Percentiles rank a stretch among this genome's conserved stretches.
Conservation (phyloP, 2,888 invertebrate genomes). For the Leptothorax acervorum region DNA sequence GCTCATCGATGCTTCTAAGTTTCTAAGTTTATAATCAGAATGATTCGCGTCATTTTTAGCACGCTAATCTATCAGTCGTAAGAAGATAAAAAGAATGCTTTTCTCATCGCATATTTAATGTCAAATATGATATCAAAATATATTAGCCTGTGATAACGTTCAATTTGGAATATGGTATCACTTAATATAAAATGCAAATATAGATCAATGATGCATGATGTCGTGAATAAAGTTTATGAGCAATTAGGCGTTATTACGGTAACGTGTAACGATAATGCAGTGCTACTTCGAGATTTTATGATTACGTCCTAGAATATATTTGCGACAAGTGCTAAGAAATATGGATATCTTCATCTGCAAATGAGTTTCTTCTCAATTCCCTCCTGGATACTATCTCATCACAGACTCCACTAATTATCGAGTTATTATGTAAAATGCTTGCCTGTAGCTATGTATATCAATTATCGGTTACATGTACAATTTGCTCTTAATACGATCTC, state of each 20-base stretch:
- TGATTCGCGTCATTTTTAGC: not conserved
- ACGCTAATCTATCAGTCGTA: not conserved
- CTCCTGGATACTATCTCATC: not conserved
- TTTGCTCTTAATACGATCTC: conserved; percentile 23
- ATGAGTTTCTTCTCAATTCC: conserved; percentile 5
- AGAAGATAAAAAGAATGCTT: not conserved
- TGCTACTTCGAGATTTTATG: conserved; percentile 8
- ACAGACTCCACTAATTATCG: not conserved
- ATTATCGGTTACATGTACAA: conserved; percentile 19
- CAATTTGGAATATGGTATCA: not conserved
- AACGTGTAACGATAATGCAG: not conserved
- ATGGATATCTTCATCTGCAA: conserved; percentile 19
- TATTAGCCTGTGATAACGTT: not conserved
- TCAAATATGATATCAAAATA: not conserved
- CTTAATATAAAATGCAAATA: conserved; percentile 7
- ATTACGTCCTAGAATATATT: conserved; percentile 15
- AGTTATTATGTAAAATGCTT: conserved; percentile 47
- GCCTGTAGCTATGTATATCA: conserved; percentile 19
- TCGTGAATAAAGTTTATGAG: conserved; percentile 20
- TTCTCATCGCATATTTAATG: not conserved
- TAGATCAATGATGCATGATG: not conserved
- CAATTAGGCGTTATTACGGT: conserved; percentile 12
- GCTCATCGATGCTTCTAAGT: not conserved
- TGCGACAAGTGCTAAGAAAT: not conserved
- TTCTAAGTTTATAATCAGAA: conserved; percentile 6